phyloP scores from a whole-genome alignment of 2,113 vertebrate genomes.

The Sceloporus undulatus region DNA sequence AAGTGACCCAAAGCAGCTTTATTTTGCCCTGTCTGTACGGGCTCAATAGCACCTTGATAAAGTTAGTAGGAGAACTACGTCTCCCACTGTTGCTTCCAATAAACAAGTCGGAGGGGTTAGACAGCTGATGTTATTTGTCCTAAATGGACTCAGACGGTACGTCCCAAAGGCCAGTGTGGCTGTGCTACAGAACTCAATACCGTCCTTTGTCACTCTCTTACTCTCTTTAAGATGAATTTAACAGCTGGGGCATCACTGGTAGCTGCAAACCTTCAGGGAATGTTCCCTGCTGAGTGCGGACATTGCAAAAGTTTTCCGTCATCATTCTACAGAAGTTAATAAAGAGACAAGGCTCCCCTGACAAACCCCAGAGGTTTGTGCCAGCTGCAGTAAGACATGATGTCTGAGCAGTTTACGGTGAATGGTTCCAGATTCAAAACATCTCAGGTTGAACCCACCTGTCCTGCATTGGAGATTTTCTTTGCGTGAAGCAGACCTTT shows the following conservation, averaged over 20 bases:
- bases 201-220: neutral
- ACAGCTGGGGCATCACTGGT: neutral
- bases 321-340: neutral
- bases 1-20: too few relatives aligned
- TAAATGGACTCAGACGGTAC: neutral
- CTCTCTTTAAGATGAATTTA: neutral
- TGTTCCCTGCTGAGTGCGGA: neutral
- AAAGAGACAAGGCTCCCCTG: constrained; percentile 3
- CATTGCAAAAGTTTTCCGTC: constrained; percentile 11
- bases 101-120: neutral
- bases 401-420: neutral
- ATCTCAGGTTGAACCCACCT: neutral
- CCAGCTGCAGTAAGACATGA: neutral
- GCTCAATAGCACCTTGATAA: neutral
- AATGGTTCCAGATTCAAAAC: neutral
- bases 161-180: neutral
- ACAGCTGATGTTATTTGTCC: neutral
- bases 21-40: too few relatives aligned
- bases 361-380: neutral
- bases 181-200: neutral
- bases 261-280: constrained; percentile 4
- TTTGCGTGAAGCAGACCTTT: neutral
- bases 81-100: neutral
- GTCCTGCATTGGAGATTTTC: neutral
- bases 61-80: neutral